Percentiles rank a stretch among this genome's conserved stretches.
phyloP scores from a whole-genome alignment of 35 echinoderm and acorn worm species.

The Amphiura filiformis region DNA sequence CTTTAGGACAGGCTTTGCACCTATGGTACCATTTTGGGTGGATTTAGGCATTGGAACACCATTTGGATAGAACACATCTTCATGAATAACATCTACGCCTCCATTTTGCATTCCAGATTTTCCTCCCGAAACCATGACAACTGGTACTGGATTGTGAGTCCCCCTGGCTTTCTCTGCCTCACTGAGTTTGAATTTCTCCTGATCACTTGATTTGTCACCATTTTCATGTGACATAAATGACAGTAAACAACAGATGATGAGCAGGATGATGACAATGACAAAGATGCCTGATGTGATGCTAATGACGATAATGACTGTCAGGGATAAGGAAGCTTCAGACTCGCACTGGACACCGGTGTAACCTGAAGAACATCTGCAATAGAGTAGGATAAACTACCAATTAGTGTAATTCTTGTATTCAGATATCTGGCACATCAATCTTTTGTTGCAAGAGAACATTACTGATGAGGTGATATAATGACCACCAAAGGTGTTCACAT shows the following conservation, averaged over 20 bases:
- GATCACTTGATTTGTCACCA: not conserved
- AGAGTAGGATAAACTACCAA: not conserved
- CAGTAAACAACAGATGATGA: not conserved
- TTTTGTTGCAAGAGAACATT: not conserved
- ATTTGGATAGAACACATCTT: not conserved
- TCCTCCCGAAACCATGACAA: too few relatives aligned
- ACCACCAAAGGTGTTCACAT: not conserved
- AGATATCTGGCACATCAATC: not conserved
- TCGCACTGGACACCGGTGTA: not conserved
- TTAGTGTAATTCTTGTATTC: not conserved
- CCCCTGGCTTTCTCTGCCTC: not conserved
- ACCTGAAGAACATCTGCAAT: not conserved
- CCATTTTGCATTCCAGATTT: not conserved
- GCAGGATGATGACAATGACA: not conserved
- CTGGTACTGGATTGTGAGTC: not conserved
- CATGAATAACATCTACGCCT: not conserved
- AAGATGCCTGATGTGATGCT: not conserved
- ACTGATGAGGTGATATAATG: not conserved
- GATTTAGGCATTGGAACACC: too few relatives aligned
- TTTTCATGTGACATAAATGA: not conserved
- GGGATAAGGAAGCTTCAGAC: not conserved
- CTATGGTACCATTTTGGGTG: too few relatives aligned
- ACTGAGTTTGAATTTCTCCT: not conserved
- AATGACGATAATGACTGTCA: not conserved
- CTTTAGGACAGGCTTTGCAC: too few relatives aligned